Evolutionary conservation across 2,888 invertebrate species (phyloP).

Genomic region (Agonopterix arenella): DNA sequence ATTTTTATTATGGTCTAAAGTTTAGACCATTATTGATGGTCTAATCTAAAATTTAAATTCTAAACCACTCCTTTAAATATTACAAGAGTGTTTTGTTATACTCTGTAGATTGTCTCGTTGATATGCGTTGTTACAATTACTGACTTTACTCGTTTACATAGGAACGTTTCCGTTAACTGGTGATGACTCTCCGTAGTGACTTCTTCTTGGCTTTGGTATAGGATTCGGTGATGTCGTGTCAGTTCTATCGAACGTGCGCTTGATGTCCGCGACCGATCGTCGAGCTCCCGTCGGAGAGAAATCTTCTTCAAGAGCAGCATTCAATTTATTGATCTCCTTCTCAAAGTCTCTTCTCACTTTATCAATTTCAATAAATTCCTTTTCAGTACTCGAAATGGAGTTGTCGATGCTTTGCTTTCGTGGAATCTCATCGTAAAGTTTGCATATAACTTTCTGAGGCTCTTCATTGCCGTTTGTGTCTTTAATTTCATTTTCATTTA

Average conservation of each 20-base stretch:
- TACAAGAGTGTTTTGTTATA: too few relatives aligned
- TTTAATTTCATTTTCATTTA: slow-evolving; percentile 39
- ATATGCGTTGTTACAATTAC: too few relatives aligned
- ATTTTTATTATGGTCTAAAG: too few relatives aligned
- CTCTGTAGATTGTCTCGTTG: too few relatives aligned
- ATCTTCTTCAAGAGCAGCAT: slow-evolving; percentile 66
- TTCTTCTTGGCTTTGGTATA: slow-evolving; percentile 76
- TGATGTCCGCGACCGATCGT: slow-evolving; percentile 65
- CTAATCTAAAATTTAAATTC: too few relatives aligned
- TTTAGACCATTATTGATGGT: too few relatives aligned
- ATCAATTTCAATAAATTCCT: slow-evolving; percentile 67
- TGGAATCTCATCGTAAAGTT: slow-evolving; percentile 46
- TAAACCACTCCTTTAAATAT: too few relatives aligned
- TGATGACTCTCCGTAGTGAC: slow-evolving; percentile 47
- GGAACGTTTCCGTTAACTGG: slow-evolving; percentile 21
- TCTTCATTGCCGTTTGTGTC: slow-evolving; percentile 56
- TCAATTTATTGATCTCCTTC: slow-evolving; percentile 64
- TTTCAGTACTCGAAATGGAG: slow-evolving; percentile 63
- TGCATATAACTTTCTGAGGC: slow-evolving; percentile 61
- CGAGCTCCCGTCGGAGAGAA: slow-evolving; percentile 38
- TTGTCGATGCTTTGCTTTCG: slow-evolving; percentile 60
- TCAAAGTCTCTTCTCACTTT: slow-evolving; percentile 63
- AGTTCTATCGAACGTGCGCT: slow-evolving; percentile 70
- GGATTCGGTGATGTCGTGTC: slow-evolving; percentile 72
- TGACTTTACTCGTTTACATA: too few relatives aligned